Evolutionary conservation across 2,888 invertebrate species (phyloP).

Genomic region (Periphyllus acericola): DNA sequence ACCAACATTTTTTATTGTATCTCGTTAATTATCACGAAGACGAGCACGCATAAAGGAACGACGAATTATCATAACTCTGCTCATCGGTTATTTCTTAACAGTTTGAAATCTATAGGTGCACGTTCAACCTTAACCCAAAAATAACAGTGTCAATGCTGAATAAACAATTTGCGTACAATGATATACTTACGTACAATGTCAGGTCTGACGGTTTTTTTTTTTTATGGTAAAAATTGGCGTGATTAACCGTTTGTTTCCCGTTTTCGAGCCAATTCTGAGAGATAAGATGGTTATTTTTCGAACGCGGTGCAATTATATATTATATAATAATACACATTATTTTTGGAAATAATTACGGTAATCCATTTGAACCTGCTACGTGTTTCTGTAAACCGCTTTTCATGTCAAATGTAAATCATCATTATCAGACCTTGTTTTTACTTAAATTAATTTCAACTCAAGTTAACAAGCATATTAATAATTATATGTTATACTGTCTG

Average conservation of each 20-base stretch:
- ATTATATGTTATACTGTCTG: no score
- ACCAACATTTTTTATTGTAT: not conserved
- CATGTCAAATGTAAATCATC: no score
- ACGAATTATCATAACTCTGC: not conserved
- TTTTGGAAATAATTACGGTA: not conserved
- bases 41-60: not conserved
- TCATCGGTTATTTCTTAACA: not conserved
- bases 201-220: not conserved
- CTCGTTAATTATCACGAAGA: not conserved
- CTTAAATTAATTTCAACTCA: no score
- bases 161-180: not conserved
- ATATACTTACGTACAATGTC: not conserved
- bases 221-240: not conserved
- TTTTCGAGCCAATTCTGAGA: not conserved
- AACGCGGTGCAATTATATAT: no score
- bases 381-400: no score
- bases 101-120: not conserved
- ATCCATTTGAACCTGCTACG: no score
- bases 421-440: no score
- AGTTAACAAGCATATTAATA: no score
- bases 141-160: constrained; percentile 13
- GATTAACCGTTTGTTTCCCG: not conserved
- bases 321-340: no score
- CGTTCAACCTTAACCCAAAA: constrained; percentile 34
- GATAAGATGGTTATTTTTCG: not conserved